Conservation (phyloP, 37 sponge, comb jelly and placozoan species). For the Lycopodina hypogea region DNA sequence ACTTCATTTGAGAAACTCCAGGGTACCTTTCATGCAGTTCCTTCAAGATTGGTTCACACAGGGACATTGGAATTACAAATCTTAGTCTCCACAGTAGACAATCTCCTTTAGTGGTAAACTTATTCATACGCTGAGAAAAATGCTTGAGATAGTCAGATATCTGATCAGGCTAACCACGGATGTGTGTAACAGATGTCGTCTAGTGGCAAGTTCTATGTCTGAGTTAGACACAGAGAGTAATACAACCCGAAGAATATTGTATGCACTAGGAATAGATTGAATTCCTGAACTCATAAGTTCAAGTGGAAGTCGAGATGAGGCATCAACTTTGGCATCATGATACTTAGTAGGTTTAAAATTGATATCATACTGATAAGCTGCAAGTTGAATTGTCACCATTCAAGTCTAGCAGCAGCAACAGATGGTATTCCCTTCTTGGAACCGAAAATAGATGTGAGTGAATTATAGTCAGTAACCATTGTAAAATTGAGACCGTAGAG, state of each 20-base stretch:
- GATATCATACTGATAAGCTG: constrained; percentile 57
- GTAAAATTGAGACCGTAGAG: constrained; percentile 55
- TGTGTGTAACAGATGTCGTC: not conserved
- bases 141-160: not conserved
- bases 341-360: constrained; percentile 45
- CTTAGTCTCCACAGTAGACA: no score
- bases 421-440: constrained; percentile 28
- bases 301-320: constrained; percentile 49
- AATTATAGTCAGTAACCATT: constrained; percentile 39
- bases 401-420: constrained; percentile 29
- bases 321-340: constrained; percentile 57
- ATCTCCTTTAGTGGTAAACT: not conserved
- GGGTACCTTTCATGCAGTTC: no score
- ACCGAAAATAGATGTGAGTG: constrained; percentile 19
- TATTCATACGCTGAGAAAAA: not conserved
- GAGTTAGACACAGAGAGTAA: not conserved
- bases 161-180: not conserved
- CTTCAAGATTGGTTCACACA: no score
- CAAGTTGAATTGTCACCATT: constrained; percentile 37
- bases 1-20: no score
- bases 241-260: not conserved
- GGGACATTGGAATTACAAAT: no score
- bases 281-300: not conserved
- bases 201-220: not conserved
- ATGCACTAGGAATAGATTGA: not conserved